Evolutionary conservation across 2,888 invertebrate genomes (phyloP), one percentile per base, ranked within the genome.

Genomic region (Clitarchus hookeri): DNA sequence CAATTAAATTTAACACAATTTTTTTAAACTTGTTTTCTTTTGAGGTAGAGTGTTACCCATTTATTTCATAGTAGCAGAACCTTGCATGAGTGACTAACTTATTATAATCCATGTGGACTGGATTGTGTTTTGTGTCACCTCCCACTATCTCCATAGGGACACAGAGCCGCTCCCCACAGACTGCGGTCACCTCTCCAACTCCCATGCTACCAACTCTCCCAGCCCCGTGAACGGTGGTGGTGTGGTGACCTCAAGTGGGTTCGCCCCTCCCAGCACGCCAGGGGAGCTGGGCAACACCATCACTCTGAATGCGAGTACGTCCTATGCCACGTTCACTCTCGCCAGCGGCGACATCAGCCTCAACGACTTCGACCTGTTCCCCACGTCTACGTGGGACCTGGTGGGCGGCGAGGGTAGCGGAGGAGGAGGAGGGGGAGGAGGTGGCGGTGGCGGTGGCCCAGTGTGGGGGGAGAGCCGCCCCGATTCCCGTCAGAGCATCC

Each of bases 341-440:
- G 90, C n/a, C n/a, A 89, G 87, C 88, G 89, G 90, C 87, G 95
- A 95, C 89, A 94, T 95, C 83, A 89, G 87, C 86, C 88, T 89
- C 85, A 89, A 88, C 91, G 95, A 95, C 89, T 94, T 95, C 89
- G 95, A 95, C 89, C 93, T 94, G 88, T 93, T 93, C 90, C 93
- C 94, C 89, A 93, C 93, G 90, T 93, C 94, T 89, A 94, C 95
- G 86, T 96, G 94, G 92, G 94, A 89, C 36, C 87, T 89, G 83
- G 87, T 87, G 16, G 89, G 89, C 77, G 84, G 85, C 11, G 88
- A 87, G 44, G 85, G 88, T 54, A 87, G 87, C 83, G 79, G 85
- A 8, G 86, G 85, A 65, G 87, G 85, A 48, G 65, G 65, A 19
- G 23, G 65, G 4, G 65, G 23, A 23, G 65, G 65, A 87, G 88